Evolutionary conservation across 2,888 invertebrate genomes (phyloP).

Genomic region (Apoda limacodes): DNA sequence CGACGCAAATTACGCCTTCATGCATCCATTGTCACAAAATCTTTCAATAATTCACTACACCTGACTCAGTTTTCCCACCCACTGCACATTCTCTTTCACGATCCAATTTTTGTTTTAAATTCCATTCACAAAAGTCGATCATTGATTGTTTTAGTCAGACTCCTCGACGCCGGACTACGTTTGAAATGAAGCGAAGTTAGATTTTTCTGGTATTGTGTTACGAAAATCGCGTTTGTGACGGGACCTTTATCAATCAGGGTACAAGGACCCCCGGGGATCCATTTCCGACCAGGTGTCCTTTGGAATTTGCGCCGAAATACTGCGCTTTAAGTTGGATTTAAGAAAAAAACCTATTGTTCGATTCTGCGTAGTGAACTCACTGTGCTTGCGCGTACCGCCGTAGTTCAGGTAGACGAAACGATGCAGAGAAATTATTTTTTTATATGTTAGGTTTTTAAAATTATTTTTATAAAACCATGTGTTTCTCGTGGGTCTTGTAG

Average conservation of each 20-base stretch:
- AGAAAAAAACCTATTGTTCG: constrained; percentile 54
- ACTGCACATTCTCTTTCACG: constrained; percentile 24
- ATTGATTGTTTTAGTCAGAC: constrained; percentile 69
- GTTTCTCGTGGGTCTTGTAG: too few species aligned
- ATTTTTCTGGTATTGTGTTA: constrained; percentile 41
- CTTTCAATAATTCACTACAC: constrained; percentile 43
- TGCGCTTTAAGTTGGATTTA: constrained; percentile 48
- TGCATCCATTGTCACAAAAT: background rate
- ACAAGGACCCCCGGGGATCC: constrained; percentile 58
- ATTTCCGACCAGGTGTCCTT: constrained; percentile 68
- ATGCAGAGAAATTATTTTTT: too few species aligned
- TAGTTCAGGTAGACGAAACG: too few species aligned
- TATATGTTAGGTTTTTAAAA: too few species aligned
- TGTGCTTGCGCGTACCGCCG: constrained; percentile 30
- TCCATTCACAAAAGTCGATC: constrained; percentile 60
- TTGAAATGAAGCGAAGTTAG: constrained; percentile 27
- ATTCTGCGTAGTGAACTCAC: constrained; percentile 51
- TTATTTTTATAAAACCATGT: too few species aligned
- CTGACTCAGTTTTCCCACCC: constrained; percentile 39
- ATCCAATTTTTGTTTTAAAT: constrained; percentile 53
- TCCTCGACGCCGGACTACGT: constrained; percentile 49
- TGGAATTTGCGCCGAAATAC: constrained; percentile 65
- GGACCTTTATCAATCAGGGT: constrained; percentile 60
- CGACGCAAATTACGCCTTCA: too few species aligned
- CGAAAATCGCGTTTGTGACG: constrained; percentile 44